Evolutionary conservation across 2,797 vertebrate genomes (phyloP).

Genomic region (Girardinus metallicus): DNA sequence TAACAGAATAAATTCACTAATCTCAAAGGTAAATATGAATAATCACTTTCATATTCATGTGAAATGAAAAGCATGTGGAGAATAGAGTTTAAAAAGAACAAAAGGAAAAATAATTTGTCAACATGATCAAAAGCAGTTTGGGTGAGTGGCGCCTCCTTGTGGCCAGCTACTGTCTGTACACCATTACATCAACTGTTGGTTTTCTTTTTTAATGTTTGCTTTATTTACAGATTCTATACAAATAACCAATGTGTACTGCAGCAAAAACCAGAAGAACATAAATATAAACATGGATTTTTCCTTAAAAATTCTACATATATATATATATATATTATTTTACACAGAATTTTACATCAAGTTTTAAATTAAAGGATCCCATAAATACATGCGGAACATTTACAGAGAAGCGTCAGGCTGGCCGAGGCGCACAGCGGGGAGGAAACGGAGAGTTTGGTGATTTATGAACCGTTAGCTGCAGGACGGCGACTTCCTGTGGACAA

Average conservation of each 20-base stretch:
- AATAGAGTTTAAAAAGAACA: not conserved
- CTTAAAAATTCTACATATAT: slow-evolving; percentile 47
- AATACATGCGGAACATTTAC: slow-evolving; percentile 60
- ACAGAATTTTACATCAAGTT: slow-evolving; percentile 56
- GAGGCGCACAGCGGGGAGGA: slow-evolving; percentile 12
- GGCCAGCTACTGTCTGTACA: not conserved
- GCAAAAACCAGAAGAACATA: slow-evolving; percentile 41
- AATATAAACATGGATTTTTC: slow-evolving; percentile 43
- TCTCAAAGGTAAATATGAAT: not conserved
- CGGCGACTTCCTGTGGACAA: not conserved
- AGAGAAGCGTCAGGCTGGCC: slow-evolving; percentile 22
- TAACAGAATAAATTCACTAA: not conserved
- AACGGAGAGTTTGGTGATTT: slow-evolving; percentile 18
- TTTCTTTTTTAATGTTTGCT: slow-evolving; percentile 51
- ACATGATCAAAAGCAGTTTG: not conserved
- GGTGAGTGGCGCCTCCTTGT: not conserved
- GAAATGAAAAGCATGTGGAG: not conserved
- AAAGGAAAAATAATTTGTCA: not conserved
- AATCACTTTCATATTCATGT: not conserved
- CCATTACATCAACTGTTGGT: not conserved
- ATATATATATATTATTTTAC: slow-evolving; percentile 38
- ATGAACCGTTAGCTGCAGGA: slow-evolving; percentile 4
- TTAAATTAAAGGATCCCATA: slow-evolving; percentile 56
- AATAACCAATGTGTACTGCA: slow-evolving; percentile 39
- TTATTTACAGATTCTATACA: slow-evolving; percentile 82